A percentile compares a stretch with the other conserved stretches of the same genome.
Conservation (phyloP, 2,113 vertebrate species). For the Paraplagusia blochii region DNA sequence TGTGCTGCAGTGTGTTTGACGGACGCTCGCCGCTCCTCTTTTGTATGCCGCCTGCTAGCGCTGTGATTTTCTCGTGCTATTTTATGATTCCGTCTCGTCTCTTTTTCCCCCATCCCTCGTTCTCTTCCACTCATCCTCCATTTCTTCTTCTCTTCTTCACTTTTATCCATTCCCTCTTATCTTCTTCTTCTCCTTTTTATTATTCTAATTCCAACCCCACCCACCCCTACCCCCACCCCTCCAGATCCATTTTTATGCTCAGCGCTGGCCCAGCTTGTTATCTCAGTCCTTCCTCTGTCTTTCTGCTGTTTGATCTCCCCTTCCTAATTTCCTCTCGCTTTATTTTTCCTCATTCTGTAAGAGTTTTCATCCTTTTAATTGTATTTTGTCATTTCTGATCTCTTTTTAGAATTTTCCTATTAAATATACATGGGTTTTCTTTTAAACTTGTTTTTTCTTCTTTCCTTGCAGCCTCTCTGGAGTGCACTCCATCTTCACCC, state of each 20-base stretch:
- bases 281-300: constrained; percentile 46
- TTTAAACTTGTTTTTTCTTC: constrained; percentile 6
- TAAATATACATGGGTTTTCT: constrained; percentile 6
- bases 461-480: constrained; percentile 73
- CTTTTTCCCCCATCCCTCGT: constrained; percentile 34
- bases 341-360: constrained; percentile 13
- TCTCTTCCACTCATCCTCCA: constrained; percentile 46
- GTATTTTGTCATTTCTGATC: neutral
- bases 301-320: constrained; percentile 65
- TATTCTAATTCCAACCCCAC: constrained; percentile 60
- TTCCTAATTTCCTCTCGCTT: constrained; percentile 68
- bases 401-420: neutral
- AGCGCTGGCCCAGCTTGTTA: constrained; percentile 63
- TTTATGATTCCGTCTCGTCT: constrained; percentile 64
- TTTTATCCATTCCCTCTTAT: constrained; percentile 61
- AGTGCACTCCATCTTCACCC: constrained; percentile 77
- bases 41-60: constrained; percentile 38
- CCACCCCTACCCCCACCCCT: constrained; percentile 39
- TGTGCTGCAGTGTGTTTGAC: constrained; percentile 44
- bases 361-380: constrained; percentile 6
- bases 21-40: constrained; percentile 42
- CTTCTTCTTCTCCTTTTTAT: constrained; percentile 42
- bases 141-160: constrained; percentile 44
- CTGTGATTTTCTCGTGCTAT: constrained; percentile 63
- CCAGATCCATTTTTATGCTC: constrained; percentile 63